Base-by-base conservation (phyloP, 2,888 invertebrate species). In the Caenorhabditis afra region DNA sequence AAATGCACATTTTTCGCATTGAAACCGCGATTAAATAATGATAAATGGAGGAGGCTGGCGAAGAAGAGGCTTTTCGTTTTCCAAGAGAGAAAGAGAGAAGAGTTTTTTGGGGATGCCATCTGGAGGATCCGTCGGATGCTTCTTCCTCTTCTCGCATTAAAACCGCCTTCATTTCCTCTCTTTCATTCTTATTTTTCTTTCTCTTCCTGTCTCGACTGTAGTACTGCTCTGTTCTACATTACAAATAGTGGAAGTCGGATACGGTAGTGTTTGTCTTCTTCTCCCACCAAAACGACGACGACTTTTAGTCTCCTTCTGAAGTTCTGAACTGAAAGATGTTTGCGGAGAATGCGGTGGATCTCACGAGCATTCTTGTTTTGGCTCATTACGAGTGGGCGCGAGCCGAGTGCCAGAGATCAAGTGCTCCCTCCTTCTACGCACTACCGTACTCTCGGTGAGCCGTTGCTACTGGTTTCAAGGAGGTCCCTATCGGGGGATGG, bases 21-120 rank as follows among this genome's bases (percentile, higher is more conserved):
- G 71, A 64, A 71, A 64, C 71, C 71, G n/a, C n/a, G 62, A 71
- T 71, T 71, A 71, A 71, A 71, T 71, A 71, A 71, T 71, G 71
- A 71, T 71, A 71, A 71, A 71, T 71, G 70, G 29, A 47, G 20
- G 47, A 2, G 2, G 29, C 7, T 29, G 29, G 29, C 4, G 68
- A 61, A 22, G 29, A 39, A 39, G 57, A 66, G 44, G 39, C 29
- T 57, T 22, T 18, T 49, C 11, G n/a, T 44, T 4, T 41, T 37
- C 37, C n/a, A 23, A 23, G 20, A n/a, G n/a, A n/a, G n/a, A n/a
- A n/a, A n/a, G 22, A 11, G 49, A 41, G 67, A 29, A 50, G 20
- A 22, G 29, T 68, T 57, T 58, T 53, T 44, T 41, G 35, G 18
- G 52, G 29, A 61, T 12, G 16, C 55, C 70, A 70, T 70, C 70